Conservation (phyloP, 2,797 vertebrate genomes). For the Poeciliopsis infans region DNA sequence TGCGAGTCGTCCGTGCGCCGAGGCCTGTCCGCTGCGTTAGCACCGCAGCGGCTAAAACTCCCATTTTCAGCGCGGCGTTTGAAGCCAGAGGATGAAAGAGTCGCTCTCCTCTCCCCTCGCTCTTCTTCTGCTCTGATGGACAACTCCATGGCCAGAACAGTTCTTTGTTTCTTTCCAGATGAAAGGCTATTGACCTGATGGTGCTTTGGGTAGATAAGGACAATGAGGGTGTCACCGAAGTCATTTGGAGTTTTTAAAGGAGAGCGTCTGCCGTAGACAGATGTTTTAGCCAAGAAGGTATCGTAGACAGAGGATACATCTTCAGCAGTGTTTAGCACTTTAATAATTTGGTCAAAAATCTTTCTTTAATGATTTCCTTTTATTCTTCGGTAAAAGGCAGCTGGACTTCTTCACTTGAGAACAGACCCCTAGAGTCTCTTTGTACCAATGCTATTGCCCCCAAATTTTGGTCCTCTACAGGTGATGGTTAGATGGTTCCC, state of each 20-base stretch:
- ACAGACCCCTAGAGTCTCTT: too few species aligned
- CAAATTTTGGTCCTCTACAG: too few species aligned
- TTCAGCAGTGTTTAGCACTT: neutral
- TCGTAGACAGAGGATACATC: neutral
- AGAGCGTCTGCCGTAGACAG: neutral
- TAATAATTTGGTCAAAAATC: neutral
- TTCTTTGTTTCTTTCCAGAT: constrained; percentile 38
- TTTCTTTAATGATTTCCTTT: neutral
- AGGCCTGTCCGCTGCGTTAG: constrained; percentile 55
- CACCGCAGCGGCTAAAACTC: constrained; percentile 57
- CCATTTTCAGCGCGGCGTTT: constrained; percentile 69
- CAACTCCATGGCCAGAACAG: constrained; percentile 53
- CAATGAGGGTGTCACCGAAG: constrained; percentile 31
- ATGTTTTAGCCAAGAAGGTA: constrained; percentile 12
- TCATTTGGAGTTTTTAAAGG: constrained; percentile 21
- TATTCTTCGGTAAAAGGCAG: neutral
- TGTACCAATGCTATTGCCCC: too few species aligned
- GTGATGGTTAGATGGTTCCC: neutral
- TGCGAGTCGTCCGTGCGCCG: constrained; percentile 58
- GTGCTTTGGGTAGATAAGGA: constrained; percentile 28
- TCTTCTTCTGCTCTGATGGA: constrained; percentile 61
- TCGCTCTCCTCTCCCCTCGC: constrained; percentile 15
- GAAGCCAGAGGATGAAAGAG: constrained; percentile 74
- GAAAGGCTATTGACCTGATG: constrained; percentile 58
- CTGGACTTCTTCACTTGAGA: neutral